phyloP scores from a whole-genome alignment of 2,888 invertebrate genomes.

The Rugalucina vietnamica region DNA sequence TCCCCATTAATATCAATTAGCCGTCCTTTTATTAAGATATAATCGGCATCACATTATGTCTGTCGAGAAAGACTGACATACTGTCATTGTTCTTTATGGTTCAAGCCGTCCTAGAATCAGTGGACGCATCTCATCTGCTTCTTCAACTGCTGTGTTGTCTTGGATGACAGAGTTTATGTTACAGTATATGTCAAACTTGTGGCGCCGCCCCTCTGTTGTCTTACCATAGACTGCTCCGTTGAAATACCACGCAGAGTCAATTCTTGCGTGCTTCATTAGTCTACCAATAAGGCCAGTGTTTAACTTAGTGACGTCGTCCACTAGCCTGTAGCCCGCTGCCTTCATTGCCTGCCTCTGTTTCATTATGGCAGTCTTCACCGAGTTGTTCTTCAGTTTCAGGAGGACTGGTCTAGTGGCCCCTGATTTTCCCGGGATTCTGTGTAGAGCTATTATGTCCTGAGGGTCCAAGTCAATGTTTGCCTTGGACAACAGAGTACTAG shows the following conservation, averaged over 20 bases:
- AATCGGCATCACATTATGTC: no score
- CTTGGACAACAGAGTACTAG: background rate
- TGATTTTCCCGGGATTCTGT: background rate
- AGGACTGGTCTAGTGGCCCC: background rate
- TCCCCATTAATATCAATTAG: no score
- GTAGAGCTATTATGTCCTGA: background rate
- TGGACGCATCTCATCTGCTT: no score
- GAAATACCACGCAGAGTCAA: no score
- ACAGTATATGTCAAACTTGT: background rate
- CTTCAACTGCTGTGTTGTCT: no score
- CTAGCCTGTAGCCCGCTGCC: background rate
- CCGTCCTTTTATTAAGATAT: no score
- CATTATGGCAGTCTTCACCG: background rate
- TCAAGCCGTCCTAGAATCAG: no score
- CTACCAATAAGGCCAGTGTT: background rate
- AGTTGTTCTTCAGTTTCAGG: background rate
- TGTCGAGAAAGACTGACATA: no score
- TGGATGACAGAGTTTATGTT: background rate
- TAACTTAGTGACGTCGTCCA: background rate
- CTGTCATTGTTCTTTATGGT: no score
- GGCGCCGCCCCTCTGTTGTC: background rate
- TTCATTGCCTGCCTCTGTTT: conserved; percentile 1
- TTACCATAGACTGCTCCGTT: background rate
- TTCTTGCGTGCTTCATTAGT: background rate
- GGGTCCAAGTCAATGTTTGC: background rate